Conservation (phyloP, 1,140 invertebrate species). For the Leptonema lineaticorne region DNA sequence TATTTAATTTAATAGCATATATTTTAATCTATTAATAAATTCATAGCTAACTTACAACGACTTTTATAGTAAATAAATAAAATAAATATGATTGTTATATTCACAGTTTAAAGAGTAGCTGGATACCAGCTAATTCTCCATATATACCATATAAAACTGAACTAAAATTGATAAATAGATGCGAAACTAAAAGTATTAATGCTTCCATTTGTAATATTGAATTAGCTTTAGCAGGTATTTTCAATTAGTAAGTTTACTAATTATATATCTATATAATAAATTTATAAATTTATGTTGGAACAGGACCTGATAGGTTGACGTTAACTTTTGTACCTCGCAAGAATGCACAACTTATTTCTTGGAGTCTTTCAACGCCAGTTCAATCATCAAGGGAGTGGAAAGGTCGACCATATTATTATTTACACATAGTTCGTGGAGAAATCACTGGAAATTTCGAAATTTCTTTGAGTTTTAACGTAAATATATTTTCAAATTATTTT, state of each 20-base stretch:
- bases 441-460: not conserved
- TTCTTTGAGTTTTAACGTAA: not conserved
- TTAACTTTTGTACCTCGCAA: not conserved
- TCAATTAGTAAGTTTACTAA: not conserved
- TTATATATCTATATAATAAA: not conserved
- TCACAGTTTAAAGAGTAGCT: conserved; percentile 16
- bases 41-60: too few species aligned
- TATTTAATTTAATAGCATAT: too few species aligned
- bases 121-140: conserved; percentile 13
- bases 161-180: not conserved
- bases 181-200: too few species aligned
- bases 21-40: too few species aligned
- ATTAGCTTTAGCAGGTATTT: not conserved
- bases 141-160: not conserved
- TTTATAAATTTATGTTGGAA: not conserved
- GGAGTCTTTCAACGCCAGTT: not conserved
- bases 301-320: conserved; percentile 12
- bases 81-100: too few species aligned
- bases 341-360: not conserved
- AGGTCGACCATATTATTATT: not conserved
- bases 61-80: too few species aligned
- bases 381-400: not conserved
- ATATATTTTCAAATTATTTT: not conserved
- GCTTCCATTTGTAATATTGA: not conserved
- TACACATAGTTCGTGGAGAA: not conserved